Evolutionary conservation across 2,113 vertebrate species (phyloP), one percentile per base, ranked within the genome.

Genomic region (Cygnus atratus): DNA sequence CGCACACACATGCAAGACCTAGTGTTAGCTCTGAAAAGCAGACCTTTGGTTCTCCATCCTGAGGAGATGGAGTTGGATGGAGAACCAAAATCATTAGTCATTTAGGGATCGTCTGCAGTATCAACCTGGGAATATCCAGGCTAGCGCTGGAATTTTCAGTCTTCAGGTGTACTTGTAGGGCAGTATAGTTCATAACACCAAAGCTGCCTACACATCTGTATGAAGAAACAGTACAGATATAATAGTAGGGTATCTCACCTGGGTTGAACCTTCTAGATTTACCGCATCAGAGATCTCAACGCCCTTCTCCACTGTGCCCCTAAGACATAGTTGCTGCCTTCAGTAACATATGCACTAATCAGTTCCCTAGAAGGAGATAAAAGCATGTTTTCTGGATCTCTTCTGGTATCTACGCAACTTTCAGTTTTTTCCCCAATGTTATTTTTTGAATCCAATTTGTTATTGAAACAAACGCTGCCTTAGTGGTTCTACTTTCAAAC

Each of bases 141-240:
- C 31, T 43, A 55, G 46, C 10, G 43, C 21, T 55, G 28, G 43
- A 55, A 75, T 75, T 87, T 75, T 84, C 65, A 19, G 70, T 74
- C 22, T 72, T 71, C 63, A 11, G 0, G 39, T 71, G 39, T n/a
- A 28, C 10, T 9, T 17, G 9, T 33, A 54, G 25, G 50, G 46
- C 21, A 65, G 13, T 48, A 18, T 80, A 14, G 26, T 55, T 79
- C n/a, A 80, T 35, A 87, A 74, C 26, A 63, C 0, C 15, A 33
- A 70, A 84, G 19, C 28, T 62, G 28, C 0, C 0, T 33, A 48
- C 13, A 21, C 26, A 35, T 43, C 59, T 2, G 0, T 79, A 15
- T 37, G 11, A n/a, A n/a, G 48, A 62, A 62, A 63, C 28, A 62
- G 24, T 31, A 50, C 26, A 50, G 33, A 33, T 11, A 11, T 44